A percentile compares a stretch with the other conserved stretches of the same genome.
Conservation (phyloP, 2,888 invertebrate species). For the Archips crataeganus region DNA sequence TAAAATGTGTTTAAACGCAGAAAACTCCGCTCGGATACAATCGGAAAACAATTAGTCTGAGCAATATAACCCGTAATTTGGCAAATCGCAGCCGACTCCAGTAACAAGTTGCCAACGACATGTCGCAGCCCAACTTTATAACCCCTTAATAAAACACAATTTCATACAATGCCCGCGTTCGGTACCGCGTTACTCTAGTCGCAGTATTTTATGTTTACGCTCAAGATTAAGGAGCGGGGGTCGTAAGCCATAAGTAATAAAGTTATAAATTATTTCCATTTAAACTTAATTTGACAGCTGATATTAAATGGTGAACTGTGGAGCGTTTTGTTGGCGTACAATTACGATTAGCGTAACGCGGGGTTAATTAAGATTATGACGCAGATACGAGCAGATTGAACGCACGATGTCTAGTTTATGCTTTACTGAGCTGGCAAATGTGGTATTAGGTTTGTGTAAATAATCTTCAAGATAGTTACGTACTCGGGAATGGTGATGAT, state of each 20-base stretch:
- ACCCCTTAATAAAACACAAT: conserved; percentile 84
- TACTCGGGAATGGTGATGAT: neutral
- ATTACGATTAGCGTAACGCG: conserved; percentile 24
- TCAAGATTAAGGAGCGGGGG: conserved; percentile 75
- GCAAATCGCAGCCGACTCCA: conserved; percentile 65
- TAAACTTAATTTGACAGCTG: conserved; percentile 83
- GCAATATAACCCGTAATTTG: conserved; percentile 70
- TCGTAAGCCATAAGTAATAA: conserved; percentile 76
- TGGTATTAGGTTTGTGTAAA: conserved; percentile 10
- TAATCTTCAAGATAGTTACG: neutral
- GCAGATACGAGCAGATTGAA: conserved; percentile 17
- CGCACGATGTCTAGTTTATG: conserved; percentile 43
- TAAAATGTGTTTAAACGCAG: conserved; percentile 35
- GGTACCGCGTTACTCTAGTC: conserved; percentile 67
- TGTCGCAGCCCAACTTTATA: conserved; percentile 79
- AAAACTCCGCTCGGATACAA: conserved; percentile 54
- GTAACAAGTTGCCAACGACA: conserved; percentile 80
- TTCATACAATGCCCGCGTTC: conserved; percentile 74
- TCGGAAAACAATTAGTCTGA: conserved; percentile 77
- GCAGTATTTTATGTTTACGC: conserved; percentile 80
- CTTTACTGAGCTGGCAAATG: conserved; percentile 14
- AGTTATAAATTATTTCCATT: conserved; percentile 83
- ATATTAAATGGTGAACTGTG: conserved; percentile 63
- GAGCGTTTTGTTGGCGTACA: conserved; percentile 28
- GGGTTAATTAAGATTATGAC: conserved; percentile 33